Evolutionary conservation across 1,140 invertebrate genomes (phyloP).

Genomic region (Archegozetes longisetosus): DNA sequence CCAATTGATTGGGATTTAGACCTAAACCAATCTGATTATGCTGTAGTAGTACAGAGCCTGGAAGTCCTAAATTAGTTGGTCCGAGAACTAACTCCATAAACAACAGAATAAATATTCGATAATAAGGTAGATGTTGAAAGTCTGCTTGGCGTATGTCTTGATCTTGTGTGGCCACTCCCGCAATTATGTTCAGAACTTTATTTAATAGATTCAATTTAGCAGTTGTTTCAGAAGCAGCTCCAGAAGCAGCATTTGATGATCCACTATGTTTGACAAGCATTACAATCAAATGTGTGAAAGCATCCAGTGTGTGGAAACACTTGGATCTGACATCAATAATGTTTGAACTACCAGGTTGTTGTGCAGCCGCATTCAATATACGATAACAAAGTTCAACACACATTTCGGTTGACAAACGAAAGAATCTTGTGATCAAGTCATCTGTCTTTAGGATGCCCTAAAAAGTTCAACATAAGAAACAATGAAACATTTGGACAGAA

Average conservation of each 20-base stretch:
- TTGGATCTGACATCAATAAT: conserved; percentile 55
- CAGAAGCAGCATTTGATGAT: conserved; percentile 23
- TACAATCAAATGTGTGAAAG: conserved; percentile 82
- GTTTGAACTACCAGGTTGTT: conserved; percentile 9
- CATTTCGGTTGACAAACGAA: conserved; percentile 88
- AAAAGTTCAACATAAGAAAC: conserved; percentile 63
- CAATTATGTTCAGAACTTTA: conserved; percentile 85
- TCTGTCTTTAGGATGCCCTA: conserved; percentile 94
- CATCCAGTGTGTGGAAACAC: conserved; percentile 88
- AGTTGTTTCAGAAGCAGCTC: conserved; percentile 66
- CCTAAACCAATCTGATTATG: conserved; percentile 4
- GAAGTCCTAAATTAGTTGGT: conserved; percentile 16
- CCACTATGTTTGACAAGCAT: conserved; percentile 81
- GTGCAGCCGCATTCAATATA: conserved; percentile 39
- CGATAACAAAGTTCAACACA: conserved; percentile 90
- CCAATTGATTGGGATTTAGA: conserved; percentile 32
- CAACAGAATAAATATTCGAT: conserved; percentile 90
- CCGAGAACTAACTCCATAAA: conserved; percentile 74
- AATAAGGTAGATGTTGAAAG: conserved; percentile 94
- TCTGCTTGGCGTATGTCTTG: conserved; percentile 67
- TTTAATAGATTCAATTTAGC: conserved; percentile 94
- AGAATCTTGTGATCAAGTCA: conserved; percentile 90
- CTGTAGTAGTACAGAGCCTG: background rate
- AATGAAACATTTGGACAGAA: background rate
- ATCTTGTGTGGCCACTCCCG: conserved; percentile 82